phyloP scores from a whole-genome alignment of 1,140 invertebrate genomes.

The Wasmannia auropunctata region DNA sequence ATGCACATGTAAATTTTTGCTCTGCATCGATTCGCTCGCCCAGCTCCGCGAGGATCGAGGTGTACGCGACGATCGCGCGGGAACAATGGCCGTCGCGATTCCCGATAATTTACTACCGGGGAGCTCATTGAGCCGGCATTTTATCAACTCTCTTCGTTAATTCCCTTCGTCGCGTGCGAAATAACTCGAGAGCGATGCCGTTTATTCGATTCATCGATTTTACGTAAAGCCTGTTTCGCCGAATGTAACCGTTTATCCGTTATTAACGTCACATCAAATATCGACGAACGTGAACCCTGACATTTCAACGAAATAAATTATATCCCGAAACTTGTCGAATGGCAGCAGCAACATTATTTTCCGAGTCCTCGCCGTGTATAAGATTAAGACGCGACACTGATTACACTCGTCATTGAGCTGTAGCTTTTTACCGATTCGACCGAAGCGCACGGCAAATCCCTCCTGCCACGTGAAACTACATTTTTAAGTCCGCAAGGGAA shows the following conservation, averaged over 20 bases:
- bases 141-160: conserved; percentile 42
- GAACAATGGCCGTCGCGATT: conserved; percentile 45
- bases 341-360: background rate
- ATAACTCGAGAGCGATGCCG: background rate
- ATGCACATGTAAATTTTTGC: conserved; percentile 54
- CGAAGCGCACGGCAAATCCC: background rate
- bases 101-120: conserved; percentile 47
- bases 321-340: background rate
- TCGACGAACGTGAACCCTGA: background rate
- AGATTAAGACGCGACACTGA: background rate
- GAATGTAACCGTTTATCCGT: background rate
- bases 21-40: conserved; percentile 14
- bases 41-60: background rate
- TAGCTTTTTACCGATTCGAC: background rate
- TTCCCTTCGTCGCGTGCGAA: conserved; percentile 20
- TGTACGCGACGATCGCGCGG: background rate
- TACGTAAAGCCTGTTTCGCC: background rate
- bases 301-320: background rate
- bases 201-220: conserved; percentile 15
- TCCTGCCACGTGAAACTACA: background rate
- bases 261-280: background rate
- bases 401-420: background rate
- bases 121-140: conserved; percentile 31
- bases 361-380: background rate
- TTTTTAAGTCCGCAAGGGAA: conserved; percentile 1